Conservation (phyloP, 2,113 vertebrate species). For the Polyodon spathula region DNA sequence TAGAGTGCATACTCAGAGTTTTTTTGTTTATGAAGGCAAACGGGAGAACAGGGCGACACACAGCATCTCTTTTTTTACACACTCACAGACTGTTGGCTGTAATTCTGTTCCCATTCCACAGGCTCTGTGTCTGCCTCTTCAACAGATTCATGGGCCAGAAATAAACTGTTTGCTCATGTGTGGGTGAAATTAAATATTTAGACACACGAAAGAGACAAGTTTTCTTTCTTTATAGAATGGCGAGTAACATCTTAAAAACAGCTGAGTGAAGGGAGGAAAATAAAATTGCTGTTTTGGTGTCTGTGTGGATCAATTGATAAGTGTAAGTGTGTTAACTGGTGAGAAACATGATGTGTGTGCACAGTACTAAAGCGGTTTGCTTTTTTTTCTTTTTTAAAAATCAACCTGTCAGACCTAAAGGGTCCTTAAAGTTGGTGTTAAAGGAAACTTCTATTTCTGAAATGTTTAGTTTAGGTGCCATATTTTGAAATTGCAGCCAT, state of each 20-base stretch:
- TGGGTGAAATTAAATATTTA: constrained; percentile 51
- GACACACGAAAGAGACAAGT: constrained; percentile 37
- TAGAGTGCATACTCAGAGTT: no score
- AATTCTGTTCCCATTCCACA: constrained; percentile 44
- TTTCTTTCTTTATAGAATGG: constrained; percentile 32
- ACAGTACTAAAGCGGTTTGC: no score
- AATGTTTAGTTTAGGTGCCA: no score
- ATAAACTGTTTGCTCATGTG: constrained; percentile 60
- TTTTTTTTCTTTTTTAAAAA: no score
- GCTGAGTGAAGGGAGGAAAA: constrained; percentile 1
- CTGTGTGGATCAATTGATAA: constrained; percentile 28
- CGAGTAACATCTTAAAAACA: constrained; percentile 4
- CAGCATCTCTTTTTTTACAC: no score
- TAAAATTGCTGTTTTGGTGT: constrained; percentile 9
- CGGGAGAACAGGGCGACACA: neutral
- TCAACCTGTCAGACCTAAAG: no score
- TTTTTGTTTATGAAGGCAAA: neutral
- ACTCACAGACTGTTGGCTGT: constrained; percentile 42
- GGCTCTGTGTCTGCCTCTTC: constrained; percentile 49
- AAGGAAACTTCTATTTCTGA: no score
- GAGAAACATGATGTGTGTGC: no score
- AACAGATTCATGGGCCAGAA: constrained; percentile 50
- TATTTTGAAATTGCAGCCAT: constrained; percentile 3
- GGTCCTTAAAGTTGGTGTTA: no score
- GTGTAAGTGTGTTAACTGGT: no score